These are phyloP conservation scores for Myrmecobius fasciatus DNA, from an alignment of 2,113 vertebrate species.

Conservation along the genomic window DNA sequence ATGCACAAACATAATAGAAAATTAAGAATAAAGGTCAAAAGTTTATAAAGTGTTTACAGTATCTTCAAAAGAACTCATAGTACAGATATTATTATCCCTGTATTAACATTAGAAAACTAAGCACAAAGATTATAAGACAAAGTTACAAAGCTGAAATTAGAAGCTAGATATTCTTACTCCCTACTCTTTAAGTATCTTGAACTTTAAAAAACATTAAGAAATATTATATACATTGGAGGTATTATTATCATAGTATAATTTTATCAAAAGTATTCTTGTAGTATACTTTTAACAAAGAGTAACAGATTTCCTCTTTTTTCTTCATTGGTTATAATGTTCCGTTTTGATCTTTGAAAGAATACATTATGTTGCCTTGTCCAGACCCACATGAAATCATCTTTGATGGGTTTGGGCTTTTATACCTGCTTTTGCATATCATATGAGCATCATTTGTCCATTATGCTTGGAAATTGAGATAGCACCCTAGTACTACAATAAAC, in stretches of 20 bases:
- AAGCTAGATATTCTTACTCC: background rate
- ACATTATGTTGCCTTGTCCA: background rate
- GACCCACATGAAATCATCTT: background rate
- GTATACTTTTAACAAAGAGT: background rate
- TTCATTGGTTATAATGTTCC: background rate
- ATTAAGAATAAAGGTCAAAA: constrained; percentile 2
- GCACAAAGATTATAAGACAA: background rate
- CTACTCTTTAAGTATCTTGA: background rate
- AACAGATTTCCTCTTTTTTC: constrained; percentile 7
- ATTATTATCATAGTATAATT: background rate
- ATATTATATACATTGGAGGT: background rate
- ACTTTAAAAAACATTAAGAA: background rate
- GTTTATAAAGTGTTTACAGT: background rate
- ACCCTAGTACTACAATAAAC: background rate
- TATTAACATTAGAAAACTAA: background rate
- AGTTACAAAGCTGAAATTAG: background rate
- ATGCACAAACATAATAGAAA: background rate
- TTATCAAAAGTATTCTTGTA: background rate
- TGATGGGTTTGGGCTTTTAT: background rate
- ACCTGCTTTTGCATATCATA: background rate
- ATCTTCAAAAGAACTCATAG: background rate
- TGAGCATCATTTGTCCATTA: background rate
- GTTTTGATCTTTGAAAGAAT: constrained; percentile 19
- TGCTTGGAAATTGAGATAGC: background rate
- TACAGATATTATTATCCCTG: background rate